These are phyloP conservation scores for Heteractis magnifica DNA, from an alignment of 92 coral and sea anemone genomes.

Conservation along the genomic window DNA sequence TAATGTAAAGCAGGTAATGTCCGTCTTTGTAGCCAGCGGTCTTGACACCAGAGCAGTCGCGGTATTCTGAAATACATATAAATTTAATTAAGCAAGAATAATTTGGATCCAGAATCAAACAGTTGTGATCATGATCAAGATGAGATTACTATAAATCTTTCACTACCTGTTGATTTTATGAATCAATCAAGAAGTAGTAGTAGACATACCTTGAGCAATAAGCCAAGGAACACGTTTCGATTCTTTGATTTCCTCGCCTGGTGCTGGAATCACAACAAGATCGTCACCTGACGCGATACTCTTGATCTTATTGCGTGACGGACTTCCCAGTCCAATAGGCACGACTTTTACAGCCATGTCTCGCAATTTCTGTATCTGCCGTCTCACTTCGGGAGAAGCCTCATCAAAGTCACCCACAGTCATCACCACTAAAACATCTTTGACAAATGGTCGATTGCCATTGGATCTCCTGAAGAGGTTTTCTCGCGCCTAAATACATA, in stretches of 20 bases:
- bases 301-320: constrained; percentile 41
- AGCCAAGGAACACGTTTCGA: constrained; percentile 36
- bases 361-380: constrained; percentile 48
- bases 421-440: constrained; percentile 60
- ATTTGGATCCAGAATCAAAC: too few species aligned
- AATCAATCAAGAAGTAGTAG: not conserved
- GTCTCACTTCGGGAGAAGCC: constrained; percentile 39
- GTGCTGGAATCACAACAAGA: constrained; percentile 49
- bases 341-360: constrained; percentile 62
- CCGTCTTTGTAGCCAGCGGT: constrained; percentile 76
- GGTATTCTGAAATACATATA: constrained; percentile 44
- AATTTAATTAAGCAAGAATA: not conserved
- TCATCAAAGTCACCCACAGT: constrained; percentile 52
- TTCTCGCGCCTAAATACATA: constrained; percentile 29
- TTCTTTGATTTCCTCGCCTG: constrained; percentile 33
- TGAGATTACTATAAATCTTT: not conserved
- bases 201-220: constrained; percentile 43
- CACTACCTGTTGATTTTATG: not conserved
- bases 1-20: constrained; percentile 75
- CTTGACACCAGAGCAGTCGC: constrained; percentile 77
- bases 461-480: constrained; percentile 42
- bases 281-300: constrained; percentile 68
- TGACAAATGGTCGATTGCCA: constrained; percentile 76
- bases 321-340: constrained; percentile 48
- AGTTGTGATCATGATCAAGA: too few species aligned